A percentile compares a stretch with the other conserved stretches of the same genome.
Conservation (phyloP, 2,113 vertebrate genomes). For the Hydrolagus affinis region DNA sequence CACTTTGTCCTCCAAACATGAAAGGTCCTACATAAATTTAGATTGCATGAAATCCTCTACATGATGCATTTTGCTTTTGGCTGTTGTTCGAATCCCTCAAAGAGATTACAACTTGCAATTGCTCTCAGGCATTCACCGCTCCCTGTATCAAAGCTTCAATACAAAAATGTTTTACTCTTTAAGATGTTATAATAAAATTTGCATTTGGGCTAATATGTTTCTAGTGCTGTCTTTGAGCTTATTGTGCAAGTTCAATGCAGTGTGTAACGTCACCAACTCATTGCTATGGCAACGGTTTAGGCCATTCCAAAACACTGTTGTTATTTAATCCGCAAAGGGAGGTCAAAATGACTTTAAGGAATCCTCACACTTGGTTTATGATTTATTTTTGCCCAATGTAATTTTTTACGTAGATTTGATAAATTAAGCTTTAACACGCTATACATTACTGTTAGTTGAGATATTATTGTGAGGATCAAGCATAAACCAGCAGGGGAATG, state of each 20-base stretch:
- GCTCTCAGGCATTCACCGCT: not conserved
- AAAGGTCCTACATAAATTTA: too few relatives aligned
- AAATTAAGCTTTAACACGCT: not conserved
- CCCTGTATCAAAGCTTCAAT: conserved; percentile 3
- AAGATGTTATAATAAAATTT: not conserved
- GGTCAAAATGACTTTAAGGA: not conserved
- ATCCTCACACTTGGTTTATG: conserved; percentile 8
- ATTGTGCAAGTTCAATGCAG: not conserved
- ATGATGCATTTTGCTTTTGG: too few relatives aligned
- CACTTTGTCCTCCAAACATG: too few relatives aligned
- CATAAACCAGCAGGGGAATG: not conserved
- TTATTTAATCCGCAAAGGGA: not conserved
- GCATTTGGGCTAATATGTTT: not conserved
- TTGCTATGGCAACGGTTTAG: conserved; percentile 22
- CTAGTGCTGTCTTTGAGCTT: not conserved
- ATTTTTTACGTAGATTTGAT: not conserved
- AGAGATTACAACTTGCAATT: not conserved
- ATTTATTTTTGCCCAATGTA: conserved; percentile 12
- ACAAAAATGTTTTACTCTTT: not conserved
- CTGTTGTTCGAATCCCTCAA: not conserved
- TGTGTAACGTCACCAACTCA: not conserved
- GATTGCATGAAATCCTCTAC: too few relatives aligned
- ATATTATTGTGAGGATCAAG: not conserved
- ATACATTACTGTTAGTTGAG: not conserved
- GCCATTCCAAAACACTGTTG: not conserved